phyloP scores from a whole-genome alignment of 2,888 invertebrate genomes.

The Andrena hattorfiana region DNA sequence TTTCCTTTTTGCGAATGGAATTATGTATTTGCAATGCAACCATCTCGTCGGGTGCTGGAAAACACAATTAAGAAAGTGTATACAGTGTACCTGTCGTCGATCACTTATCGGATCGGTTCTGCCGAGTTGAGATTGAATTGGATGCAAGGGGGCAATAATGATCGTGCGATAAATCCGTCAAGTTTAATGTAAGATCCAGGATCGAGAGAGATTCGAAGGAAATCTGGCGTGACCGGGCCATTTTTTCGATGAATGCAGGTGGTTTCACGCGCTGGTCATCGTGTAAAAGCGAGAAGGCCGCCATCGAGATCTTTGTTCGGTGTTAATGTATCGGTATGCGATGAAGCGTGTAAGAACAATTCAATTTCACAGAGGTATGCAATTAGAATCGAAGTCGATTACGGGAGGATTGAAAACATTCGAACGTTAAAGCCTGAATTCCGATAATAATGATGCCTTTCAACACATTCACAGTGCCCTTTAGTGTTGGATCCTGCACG shows the following conservation, averaged over 20 bases:
- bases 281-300: conserved; percentile 52
- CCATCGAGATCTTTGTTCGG: conserved; percentile 46
- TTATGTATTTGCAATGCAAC: too few species aligned
- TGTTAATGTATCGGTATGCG: conserved; percentile 31
- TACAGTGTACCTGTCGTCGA: too few species aligned
- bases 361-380: conserved; percentile 45
- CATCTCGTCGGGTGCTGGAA: too few species aligned
- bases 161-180: neutral
- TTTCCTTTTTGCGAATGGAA: too few species aligned
- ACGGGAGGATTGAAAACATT: neutral
- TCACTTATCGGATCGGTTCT: too few species aligned
- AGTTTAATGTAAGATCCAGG: conserved; percentile 4
- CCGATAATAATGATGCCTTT: neutral
- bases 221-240: conserved; percentile 40
- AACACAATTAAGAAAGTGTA: too few species aligned
- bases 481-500: too few species aligned
- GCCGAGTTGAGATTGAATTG: too few species aligned
- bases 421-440: neutral
- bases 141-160: neutral
- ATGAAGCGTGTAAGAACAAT: conserved; percentile 49
- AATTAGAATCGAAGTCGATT: conserved; percentile 14
- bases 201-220: conserved; percentile 18
- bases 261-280: conserved; percentile 46
- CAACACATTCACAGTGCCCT: neutral
- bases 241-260: conserved; percentile 36